phyloP scores from a whole-genome alignment of 2,888 invertebrate genomes.

The Caenorhabditis parvicauda region DNA sequence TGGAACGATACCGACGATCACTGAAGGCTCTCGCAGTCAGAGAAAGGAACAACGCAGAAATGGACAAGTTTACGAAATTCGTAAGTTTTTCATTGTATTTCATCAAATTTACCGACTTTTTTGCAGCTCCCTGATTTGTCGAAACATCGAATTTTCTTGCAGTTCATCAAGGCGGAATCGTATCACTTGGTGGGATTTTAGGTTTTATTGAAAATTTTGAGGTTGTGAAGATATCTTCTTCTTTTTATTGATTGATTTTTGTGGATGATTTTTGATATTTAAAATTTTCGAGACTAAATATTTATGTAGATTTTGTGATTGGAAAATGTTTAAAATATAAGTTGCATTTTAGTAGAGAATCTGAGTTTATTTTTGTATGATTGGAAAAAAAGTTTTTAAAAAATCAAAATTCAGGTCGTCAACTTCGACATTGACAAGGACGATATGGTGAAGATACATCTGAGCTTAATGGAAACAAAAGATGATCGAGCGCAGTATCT shows the following conservation, averaged over 20 bases:
- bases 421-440: constrained; percentile 23
- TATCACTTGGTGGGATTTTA: constrained; percentile 29
- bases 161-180: constrained; percentile 41
- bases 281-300: too few species aligned
- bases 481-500: constrained; percentile 23
- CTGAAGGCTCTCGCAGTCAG: constrained; percentile 42
- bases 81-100: constrained; percentile 5
- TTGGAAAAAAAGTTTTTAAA: too few species aligned
- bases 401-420: constrained; percentile 18
- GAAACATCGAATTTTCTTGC: constrained; percentile 34
- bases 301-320: too few species aligned
- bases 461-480: constrained; percentile 22
- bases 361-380: too few species aligned
- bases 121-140: constrained; percentile 19
- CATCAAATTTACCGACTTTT: neutral
- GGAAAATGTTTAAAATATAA: too few species aligned
- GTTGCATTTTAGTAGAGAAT: too few species aligned
- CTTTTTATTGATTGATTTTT: too few species aligned
- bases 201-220: neutral
- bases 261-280: too few species aligned
- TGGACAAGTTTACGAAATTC: constrained; percentile 24
- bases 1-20: constrained; percentile 48
- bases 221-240: too few species aligned
- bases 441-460: constrained; percentile 14
- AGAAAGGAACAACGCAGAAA: constrained; percentile 22